phyloP scores from a whole-genome alignment of 2,113 vertebrate species.

The Nettapus auritus region DNA sequence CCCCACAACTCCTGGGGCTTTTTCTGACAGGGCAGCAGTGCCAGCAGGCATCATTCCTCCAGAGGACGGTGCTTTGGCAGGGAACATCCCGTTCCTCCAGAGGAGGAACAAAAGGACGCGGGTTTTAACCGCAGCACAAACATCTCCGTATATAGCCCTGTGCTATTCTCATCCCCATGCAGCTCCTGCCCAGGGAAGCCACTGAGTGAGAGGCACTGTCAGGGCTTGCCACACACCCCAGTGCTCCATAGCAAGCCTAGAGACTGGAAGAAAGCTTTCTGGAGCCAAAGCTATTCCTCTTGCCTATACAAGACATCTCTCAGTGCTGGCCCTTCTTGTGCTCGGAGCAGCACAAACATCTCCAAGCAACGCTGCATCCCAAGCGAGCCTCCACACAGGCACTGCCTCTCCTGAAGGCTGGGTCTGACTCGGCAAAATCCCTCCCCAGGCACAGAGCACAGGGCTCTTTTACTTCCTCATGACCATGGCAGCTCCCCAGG shows the following conservation, averaged over 20 bases:
- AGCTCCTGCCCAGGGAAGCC: background rate
- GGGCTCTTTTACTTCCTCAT: accelerated
- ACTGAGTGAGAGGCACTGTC: accelerated
- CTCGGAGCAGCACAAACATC: background rate
- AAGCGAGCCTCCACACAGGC: accelerated
- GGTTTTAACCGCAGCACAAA: background rate
- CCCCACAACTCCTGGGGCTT: background rate
- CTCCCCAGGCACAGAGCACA: background rate
- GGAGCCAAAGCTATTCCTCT: background rate
- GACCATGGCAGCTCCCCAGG: background rate
- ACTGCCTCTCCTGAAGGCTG: background rate
- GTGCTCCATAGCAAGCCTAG: accelerated
- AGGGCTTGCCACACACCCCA: accelerated
- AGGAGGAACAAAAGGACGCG: background rate
- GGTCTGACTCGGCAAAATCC: background rate
- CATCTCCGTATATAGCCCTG: background rate
- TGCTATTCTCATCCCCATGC: background rate
- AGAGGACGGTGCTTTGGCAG: background rate
- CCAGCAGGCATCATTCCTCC: background rate
- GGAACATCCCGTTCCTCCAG: accelerated
- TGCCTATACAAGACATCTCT: accelerated
- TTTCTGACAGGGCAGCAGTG: background rate
- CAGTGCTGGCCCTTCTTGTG: background rate
- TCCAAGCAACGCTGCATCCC: background rate
- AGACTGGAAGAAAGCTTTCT: background rate